Conservation (phyloP, 2,888 invertebrate species). For the Rhyacophila evoluta region DNA sequence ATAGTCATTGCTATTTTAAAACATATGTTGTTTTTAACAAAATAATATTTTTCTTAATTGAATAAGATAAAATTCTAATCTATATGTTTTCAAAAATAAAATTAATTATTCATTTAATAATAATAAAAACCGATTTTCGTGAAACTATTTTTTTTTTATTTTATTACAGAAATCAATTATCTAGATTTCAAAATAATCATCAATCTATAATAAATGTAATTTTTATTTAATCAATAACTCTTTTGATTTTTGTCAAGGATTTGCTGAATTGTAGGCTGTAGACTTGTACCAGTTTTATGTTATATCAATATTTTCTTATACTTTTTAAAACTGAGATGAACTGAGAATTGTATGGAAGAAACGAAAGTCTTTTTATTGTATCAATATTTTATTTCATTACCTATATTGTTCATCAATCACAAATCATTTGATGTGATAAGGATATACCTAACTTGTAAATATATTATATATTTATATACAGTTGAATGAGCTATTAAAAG, state of each 20-base stretch:
- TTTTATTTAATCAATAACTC: neutral
- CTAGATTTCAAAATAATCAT: no score
- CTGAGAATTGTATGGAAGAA: neutral
- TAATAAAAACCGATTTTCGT: no score
- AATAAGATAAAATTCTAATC: no score
- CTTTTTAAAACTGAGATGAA: neutral
- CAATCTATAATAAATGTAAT: neutral
- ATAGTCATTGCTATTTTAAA: no score
- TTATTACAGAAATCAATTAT: no score
- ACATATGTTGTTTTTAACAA: no score
- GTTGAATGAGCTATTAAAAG: neutral
- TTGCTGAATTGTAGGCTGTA: neutral
- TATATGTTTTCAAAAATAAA: no score
- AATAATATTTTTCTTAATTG: no score
- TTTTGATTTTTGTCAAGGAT: neutral
- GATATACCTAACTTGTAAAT: slow-evolving; percentile 13
- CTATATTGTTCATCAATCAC: slow-evolving; percentile 9
- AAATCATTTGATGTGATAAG: slow-evolving; percentile 11
- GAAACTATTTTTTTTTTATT: no score
- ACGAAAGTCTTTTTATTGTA: neutral
- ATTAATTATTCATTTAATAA: no score
- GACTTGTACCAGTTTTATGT: neutral
- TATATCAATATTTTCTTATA: neutral
- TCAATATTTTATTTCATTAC: neutral
- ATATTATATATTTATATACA: slow-evolving; percentile 24